Conservation (phyloP, 2,113 vertebrate species). For the Clupea harengus region DNA sequence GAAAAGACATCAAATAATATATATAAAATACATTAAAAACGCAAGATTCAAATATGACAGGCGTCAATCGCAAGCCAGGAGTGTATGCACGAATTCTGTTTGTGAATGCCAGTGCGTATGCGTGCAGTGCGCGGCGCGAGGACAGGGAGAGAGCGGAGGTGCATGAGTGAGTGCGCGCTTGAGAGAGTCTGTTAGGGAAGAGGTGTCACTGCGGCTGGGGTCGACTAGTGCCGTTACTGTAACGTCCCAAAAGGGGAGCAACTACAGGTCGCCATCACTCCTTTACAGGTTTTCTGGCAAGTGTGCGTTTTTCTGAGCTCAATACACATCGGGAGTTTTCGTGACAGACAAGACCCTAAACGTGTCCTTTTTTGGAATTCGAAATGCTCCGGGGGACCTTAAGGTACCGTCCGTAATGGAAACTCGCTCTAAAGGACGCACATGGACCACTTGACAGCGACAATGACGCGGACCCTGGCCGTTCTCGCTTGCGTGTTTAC, state of each 20-base stretch:
- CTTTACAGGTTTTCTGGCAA: background rate
- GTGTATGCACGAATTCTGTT: background rate
- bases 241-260: background rate
- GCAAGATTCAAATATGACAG: background rate
- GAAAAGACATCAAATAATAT: background rate
- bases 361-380: slow-evolving; percentile 8
- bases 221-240: background rate
- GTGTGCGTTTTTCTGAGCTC: background rate
- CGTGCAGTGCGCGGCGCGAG: background rate
- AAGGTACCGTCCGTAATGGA: slow-evolving; percentile 36
- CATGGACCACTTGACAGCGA: slow-evolving; percentile 52
- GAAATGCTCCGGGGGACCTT: slow-evolving; percentile 47
- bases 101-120: background rate
- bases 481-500: slow-evolving; percentile 59
- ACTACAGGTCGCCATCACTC: background rate
- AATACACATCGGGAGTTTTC: background rate
- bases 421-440: slow-evolving; percentile 31
- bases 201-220: slow-evolving; percentile 27
- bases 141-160: background rate
- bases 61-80: background rate
- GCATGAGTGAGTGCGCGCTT: background rate
- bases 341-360: background rate
- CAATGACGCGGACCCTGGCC: slow-evolving; percentile 61
- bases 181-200: background rate
- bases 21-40: background rate